A percentile compares a stretch with the other conserved stretches of the same genome.
Evolutionary conservation across 2,113 vertebrate species (phyloP).

Genomic region (Sturnira hondurensis): DNA sequence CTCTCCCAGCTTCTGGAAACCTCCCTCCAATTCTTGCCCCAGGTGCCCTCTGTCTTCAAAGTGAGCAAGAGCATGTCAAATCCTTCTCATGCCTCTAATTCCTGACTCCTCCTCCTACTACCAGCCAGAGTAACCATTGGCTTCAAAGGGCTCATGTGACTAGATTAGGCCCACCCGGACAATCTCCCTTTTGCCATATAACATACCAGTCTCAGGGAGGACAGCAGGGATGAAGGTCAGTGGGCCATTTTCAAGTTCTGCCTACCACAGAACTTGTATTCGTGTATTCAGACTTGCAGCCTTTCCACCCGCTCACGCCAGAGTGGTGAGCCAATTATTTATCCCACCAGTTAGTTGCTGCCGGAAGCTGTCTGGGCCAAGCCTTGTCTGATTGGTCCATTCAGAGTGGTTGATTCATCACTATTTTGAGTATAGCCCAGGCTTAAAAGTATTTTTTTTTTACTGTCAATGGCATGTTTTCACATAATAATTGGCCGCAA

Average conservation of each 20-base stretch:
- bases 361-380: neutral
- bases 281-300: neutral
- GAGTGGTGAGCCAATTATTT: neutral
- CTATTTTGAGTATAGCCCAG: neutral
- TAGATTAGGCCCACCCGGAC: neutral
- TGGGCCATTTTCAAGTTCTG: neutral
- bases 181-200: neutral
- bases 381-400: neutral
- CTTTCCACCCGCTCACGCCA: neutral
- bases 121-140: neutral
- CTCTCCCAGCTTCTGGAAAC: neutral
- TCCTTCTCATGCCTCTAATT: neutral
- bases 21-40: neutral
- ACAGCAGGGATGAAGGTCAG: neutral
- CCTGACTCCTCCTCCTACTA: neutral
- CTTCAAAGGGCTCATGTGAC: accelerated
- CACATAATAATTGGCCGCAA: neutral
- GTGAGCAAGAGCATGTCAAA: neutral
- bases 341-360: neutral
- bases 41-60: neutral
- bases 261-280: neutral
- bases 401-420: neutral
- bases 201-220: too few species aligned
- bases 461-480: neutral
- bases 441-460: neutral